phyloP scores from a whole-genome alignment of 2,888 invertebrate genomes.

The Rutpela maculata region DNA sequence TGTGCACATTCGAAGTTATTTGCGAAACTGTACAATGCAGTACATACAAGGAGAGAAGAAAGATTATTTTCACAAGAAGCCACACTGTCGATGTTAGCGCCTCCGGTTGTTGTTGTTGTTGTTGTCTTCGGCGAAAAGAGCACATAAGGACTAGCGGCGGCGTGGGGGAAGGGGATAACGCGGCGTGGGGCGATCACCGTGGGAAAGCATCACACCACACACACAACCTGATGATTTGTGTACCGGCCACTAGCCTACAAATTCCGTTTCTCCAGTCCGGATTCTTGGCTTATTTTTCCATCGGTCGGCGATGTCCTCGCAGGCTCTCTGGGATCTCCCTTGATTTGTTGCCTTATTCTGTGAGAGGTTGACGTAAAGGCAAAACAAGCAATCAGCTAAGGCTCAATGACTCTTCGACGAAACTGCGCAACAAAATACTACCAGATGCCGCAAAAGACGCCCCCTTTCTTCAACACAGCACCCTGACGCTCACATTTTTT shows the following conservation, averaged over 20 bases:
- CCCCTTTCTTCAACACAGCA: slow-evolving; percentile 20
- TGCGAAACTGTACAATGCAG: slow-evolving; percentile 14
- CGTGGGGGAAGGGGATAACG: slow-evolving; percentile 56
- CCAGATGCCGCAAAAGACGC: slow-evolving; percentile 42
- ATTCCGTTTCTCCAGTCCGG: slow-evolving; percentile 52
- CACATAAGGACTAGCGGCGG: slow-evolving; percentile 40
- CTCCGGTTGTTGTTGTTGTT: slow-evolving; percentile 67
- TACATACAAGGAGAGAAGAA: slow-evolving; percentile 21
- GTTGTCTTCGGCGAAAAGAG: slow-evolving; percentile 53
- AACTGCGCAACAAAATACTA: slow-evolving; percentile 50
- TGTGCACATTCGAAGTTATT: slow-evolving; percentile 1
- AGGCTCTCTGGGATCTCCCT: slow-evolving; percentile 7
- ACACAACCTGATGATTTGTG: slow-evolving; percentile 70
- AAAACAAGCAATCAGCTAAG: slow-evolving; percentile 34
- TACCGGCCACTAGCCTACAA: slow-evolving; percentile 62
- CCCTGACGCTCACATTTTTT: not conserved
- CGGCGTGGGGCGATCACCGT: slow-evolving; percentile 66
- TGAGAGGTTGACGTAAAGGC: slow-evolving; percentile 39
- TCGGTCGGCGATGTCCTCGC: not conserved
- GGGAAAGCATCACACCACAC: slow-evolving; percentile 70
- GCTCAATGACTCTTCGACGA: slow-evolving; percentile 47
- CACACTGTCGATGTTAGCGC: slow-evolving; percentile 65
- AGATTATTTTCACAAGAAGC: slow-evolving; percentile 48
- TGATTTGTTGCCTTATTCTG: slow-evolving; percentile 24
- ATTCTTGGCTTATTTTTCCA: slow-evolving; percentile 16